Conservation (phyloP, 2,888 invertebrate species). For the Thymelicus acteon region DNA sequence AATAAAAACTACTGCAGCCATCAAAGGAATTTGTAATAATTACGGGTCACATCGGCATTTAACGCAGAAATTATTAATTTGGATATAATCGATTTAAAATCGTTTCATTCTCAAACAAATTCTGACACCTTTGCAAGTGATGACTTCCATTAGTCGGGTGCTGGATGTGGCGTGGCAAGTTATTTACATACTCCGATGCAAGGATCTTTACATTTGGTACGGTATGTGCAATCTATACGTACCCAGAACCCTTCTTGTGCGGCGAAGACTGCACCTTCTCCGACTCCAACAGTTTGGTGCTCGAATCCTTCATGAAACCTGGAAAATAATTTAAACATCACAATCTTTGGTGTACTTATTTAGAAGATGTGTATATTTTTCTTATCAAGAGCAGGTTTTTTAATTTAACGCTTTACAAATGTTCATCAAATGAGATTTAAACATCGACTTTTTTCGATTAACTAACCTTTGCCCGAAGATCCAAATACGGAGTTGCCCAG, state of each 20-base stretch:
- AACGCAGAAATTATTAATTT: no score
- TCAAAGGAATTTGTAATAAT: no score
- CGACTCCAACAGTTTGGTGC: constrained; percentile 74
- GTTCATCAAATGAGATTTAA: no score
- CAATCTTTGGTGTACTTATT: no score
- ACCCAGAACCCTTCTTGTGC: constrained; percentile 80
- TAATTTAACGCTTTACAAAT: no score
- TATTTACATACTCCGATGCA: constrained; percentile 57
- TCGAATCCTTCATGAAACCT: constrained; percentile 81
- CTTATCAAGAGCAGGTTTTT: no score
- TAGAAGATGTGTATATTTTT: no score
- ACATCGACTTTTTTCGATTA: neutral
- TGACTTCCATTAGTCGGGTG: constrained; percentile 62
- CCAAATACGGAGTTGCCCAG: constrained; percentile 78
- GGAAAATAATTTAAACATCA: constrained; percentile 38
- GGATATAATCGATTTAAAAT: neutral
- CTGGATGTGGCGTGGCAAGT: constrained; percentile 55
- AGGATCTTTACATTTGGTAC: constrained; percentile 8
- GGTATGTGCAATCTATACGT: constrained; percentile 47
- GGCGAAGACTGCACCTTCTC: constrained; percentile 76
- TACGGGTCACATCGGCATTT: no score
- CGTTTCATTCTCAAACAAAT: constrained; percentile 7
- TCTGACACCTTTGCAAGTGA: neutral
- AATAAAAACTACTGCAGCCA: no score
- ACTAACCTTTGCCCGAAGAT: constrained; percentile 77